Percentiles rank a stretch among this genome's conserved stretches.
phyloP scores from a whole-genome alignment of 2,888 invertebrate species.

The Laspeyria flexula region DNA sequence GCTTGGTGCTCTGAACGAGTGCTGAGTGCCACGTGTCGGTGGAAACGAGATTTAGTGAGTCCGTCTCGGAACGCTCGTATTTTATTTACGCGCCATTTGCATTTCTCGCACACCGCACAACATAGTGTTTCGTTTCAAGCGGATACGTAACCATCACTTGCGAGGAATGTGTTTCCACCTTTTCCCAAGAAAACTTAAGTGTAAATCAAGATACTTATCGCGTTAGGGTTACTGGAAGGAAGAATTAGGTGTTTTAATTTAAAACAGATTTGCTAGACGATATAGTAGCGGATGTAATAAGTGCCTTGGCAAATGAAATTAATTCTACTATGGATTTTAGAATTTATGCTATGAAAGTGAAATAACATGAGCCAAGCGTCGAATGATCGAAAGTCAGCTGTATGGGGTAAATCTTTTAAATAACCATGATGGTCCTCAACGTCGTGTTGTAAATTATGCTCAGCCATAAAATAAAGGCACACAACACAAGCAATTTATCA shows the following conservation, averaged over 20 bases:
- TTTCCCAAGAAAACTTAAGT: constrained; percentile 25
- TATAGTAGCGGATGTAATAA: no score
- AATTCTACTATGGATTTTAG: no score
- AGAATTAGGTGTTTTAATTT: constrained; percentile 31
- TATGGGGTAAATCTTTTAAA: constrained; percentile 44
- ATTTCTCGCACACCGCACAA: constrained; percentile 45
- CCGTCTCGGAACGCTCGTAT: constrained; percentile 58
- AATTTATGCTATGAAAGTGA: not conserved
- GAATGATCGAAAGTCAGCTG: constrained; percentile 15
- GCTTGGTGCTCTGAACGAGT: constrained; percentile 12
- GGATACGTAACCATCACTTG: constrained; percentile 30
- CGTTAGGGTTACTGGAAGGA: no score
- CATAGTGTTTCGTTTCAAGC: constrained; percentile 42
- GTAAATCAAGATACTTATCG: constrained; percentile 30
- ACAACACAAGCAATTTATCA: constrained; percentile 65
- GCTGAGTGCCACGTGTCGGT: constrained; percentile 19
- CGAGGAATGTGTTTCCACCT: constrained; percentile 19
- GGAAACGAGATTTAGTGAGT: constrained; percentile 40
- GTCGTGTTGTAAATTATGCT: constrained; percentile 59
- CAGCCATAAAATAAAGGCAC: constrained; percentile 65
- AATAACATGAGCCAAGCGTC: constrained; percentile 4
- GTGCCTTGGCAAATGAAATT: no score
- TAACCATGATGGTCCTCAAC: constrained; percentile 46
- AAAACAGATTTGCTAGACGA: no score
- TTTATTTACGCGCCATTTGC: constrained; percentile 78